phyloP scores from a whole-genome alignment of 2,888 invertebrate species.

The Sussaba pulchella region DNA sequence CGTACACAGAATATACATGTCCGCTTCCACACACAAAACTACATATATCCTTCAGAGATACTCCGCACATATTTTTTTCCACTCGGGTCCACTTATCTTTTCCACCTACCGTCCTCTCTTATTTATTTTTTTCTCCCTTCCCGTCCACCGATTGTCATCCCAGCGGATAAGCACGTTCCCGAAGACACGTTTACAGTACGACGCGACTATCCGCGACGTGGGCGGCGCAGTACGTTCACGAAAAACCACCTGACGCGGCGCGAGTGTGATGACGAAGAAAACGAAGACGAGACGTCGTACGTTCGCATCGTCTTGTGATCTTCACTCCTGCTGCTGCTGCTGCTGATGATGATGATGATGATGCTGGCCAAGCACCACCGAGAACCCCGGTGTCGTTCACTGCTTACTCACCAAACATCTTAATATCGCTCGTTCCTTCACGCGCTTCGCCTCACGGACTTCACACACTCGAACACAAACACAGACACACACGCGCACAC shows the following conservation, averaged over 20 bases:
- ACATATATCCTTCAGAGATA: too few species aligned
- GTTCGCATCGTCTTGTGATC: constrained; percentile 52
- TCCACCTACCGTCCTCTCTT: constrained; percentile 20
- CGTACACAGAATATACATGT: too few species aligned
- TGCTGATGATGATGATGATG: background rate
- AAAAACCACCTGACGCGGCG: constrained; percentile 76
- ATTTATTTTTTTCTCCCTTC: background rate
- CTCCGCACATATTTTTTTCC: too few species aligned
- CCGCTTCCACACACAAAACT: too few species aligned
- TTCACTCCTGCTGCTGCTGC: constrained; percentile 12
- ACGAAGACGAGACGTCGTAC: constrained; percentile 33
- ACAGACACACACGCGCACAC: background rate
- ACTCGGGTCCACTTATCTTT: constrained; percentile 23
- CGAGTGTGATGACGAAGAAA: constrained; percentile 66
- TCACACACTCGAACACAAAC: constrained; percentile 7
- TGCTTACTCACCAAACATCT: constrained; percentile 79
- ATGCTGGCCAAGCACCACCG: constrained; percentile 56
- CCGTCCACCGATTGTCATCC: constrained; percentile 9
- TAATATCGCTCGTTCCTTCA: constrained; percentile 70
- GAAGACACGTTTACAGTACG: constrained; percentile 43
- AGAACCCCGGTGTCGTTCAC: constrained; percentile 71
- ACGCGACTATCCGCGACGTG: constrained; percentile 62
- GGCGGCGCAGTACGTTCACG: constrained; percentile 70
- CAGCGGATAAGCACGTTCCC: constrained; percentile 39
- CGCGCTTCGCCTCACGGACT: constrained; percentile 8